Percentiles rank a stretch among this genome's conserved stretches.
phyloP scores from a whole-genome alignment of 2,113 vertebrate genomes.

The Oryzias celebensis region DNA sequence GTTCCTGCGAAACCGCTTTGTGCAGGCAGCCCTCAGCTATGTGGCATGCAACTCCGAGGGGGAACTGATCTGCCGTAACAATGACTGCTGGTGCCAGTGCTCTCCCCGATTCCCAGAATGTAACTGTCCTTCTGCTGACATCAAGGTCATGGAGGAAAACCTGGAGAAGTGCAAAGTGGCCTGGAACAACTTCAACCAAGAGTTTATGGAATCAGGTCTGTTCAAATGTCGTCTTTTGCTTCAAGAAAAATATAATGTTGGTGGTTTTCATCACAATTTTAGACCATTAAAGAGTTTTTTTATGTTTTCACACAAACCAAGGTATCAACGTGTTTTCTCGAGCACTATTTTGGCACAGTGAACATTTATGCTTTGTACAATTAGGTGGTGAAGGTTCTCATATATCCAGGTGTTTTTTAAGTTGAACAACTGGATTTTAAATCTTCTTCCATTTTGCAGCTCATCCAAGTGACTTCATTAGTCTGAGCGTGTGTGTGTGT shows the following conservation, averaged over 20 bases:
- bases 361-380: too few relatives aligned
- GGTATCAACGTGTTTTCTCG: too few relatives aligned
- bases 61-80: conserved; percentile 87
- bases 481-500: too few relatives aligned
- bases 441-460: too few relatives aligned
- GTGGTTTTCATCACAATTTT: too few relatives aligned
- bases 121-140: conserved; percentile 91
- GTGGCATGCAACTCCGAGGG: conserved; percentile 94
- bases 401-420: too few relatives aligned
- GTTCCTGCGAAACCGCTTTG: conserved; percentile 88
- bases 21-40: conserved; percentile 93
- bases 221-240: not conserved
- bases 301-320: too few relatives aligned
- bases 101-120: conserved; percentile 86
- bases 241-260: not conserved
- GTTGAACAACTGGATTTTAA: too few relatives aligned
- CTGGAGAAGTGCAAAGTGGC: conserved; percentile 84
- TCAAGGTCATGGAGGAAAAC: conserved; percentile 91
- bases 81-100: conserved; percentile 95
- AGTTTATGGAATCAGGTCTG: conserved; percentile 92
- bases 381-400: too few relatives aligned
- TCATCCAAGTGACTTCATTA: too few relatives aligned
- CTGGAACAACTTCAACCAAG: conserved; percentile 84
- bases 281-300: too few relatives aligned
- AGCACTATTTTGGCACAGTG: too few relatives aligned